Base-by-base conservation (phyloP, 2,888 invertebrate genomes). In the Trachelus iudaicus region DNA sequence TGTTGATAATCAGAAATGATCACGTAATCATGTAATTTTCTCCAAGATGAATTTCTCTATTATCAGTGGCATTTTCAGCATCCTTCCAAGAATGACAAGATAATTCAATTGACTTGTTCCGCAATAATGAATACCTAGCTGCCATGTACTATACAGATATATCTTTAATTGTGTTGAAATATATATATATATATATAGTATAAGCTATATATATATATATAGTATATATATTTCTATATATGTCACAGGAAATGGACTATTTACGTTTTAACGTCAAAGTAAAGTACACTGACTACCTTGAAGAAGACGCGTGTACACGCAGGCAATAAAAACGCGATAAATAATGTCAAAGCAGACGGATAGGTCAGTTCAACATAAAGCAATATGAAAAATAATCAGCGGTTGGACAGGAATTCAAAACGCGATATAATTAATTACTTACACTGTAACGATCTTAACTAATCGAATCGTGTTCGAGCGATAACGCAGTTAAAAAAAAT, bases 201-300 rank as follows among this genome's bases (percentile, higher is more conserved):
- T n/a, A n/a, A n/a, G n/a, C n/a, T n/a, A n/a, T n/a, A n/a, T n/a
- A n/a, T n/a, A n/a, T n/a, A n/a, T n/a, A n/a, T n/a, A n/a, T n/a
- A n/a, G n/a, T n/a, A n/a, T n/a, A n/a, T n/a, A n/a, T n/a, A n/a
- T n/a, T n/a, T n/a, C n/a, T 23, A 23, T 23, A 23, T 77, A 75
- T 75, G 76, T 81, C 81, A 81, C 81, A 76, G 83, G 85, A 87
- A 87, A 78, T 81, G 73, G 79, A 76, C 82, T 79, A 84, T 85
- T 85, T 83, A 81, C 78, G 79, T 83, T 84, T 84, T 81, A 79
- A 79, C 40, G 68, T 69, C 56, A 34, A 71, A 56, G 23, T 56
- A 23, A 23, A 56, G 15, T 56, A 35, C 35, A 12, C 35, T 12
- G 23, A 56, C 9, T 23, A 56, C 56, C 9, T 56, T 56, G 23